phyloP scores from a whole-genome alignment of 1,140 invertebrate genomes.

The fruit fly (Drosophila melanogaster) region DNA sequence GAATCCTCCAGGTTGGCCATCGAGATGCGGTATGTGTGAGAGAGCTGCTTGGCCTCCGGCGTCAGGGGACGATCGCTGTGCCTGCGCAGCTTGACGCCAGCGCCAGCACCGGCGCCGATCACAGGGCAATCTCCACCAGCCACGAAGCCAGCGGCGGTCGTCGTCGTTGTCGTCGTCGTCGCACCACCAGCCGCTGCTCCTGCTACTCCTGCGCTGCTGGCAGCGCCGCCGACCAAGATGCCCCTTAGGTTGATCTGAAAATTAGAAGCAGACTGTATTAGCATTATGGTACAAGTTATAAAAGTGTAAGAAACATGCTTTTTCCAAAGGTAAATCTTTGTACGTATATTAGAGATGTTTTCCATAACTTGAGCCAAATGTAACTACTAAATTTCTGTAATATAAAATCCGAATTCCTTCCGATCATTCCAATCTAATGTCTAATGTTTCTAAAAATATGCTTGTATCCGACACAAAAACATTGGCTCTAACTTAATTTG shows the following conservation, averaged over 20 bases:
- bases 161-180: slow-evolving; percentile 2
- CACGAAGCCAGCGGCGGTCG: slow-evolving; percentile 23
- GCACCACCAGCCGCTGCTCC: slow-evolving; percentile 25
- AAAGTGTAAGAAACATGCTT: too few relatives aligned
- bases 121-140: slow-evolving; percentile 45
- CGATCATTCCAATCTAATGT: background rate
- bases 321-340: too few relatives aligned
- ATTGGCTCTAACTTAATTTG: background rate
- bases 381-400: too few relatives aligned
- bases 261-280: background rate
- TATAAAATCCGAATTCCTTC: background rate
- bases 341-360: too few relatives aligned
- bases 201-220: slow-evolving; percentile 45
- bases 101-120: slow-evolving; percentile 61
- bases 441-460: background rate
- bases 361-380: too few relatives aligned
- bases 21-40: slow-evolving; percentile 91
- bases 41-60: slow-evolving; percentile 28
- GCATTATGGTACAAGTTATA: background rate
- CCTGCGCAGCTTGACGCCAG: slow-evolving; percentile 77
- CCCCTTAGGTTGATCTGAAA: slow-evolving; percentile 64
- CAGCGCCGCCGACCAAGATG: slow-evolving; percentile 63
- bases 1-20: slow-evolving; percentile 97
- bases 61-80: slow-evolving; percentile 67
- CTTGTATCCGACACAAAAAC: background rate